Evolutionary conservation across 2,113 vertebrate genomes (phyloP), one percentile per base, ranked within the genome.

Genomic region (Perccottus glenii): DNA sequence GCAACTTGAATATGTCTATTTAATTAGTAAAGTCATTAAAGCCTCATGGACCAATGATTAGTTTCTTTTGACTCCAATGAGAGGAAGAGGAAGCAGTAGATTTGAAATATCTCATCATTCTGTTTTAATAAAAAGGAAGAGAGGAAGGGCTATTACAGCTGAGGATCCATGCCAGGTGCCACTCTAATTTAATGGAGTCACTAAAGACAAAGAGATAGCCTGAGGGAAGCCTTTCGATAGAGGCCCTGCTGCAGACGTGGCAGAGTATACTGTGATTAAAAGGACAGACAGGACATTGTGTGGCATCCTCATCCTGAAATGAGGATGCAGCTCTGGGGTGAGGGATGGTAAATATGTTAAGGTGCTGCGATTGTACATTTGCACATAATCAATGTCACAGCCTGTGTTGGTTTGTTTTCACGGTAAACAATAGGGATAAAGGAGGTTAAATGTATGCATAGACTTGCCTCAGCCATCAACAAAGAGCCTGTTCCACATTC

Each of bases 171-270:
- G 81, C 85, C 82, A 79, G 82, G 88, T 88, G 84, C 87, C 86
- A 72, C 59, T 74, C 78, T 84, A 82, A 85, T 88, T 81, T 77
- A 87, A 88, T 82, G 43, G 66, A 75, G 68, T 47, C 61, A 60
- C 75, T 78, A 80, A 87, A 88, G 85, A 87, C 86, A 85, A 85
- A 82, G 79, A 78, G 73, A 45, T 35, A 11, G 72, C 78, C 83
- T 48, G 62, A 70, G 75, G 79, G 84, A 73, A 60, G 50, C 57
- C 76, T 67, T 57, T 88, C 78, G 73, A 71, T 85, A 81, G 79
- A 62, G 60, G 73, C 59, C 56, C 81, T 74, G 79, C 73, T 77
- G 53, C 65, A 72, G 76, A 82, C 77, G 77, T 67, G 76, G 57
- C n/a, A 43, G 46, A 72, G 56, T 67, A 65, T 80, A 57, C 80